Percentiles rank a stretch among this genome's conserved stretches.
phyloP scores from a whole-genome alignment of 2,888 invertebrate genomes.

The Salticus scenicus region DNA sequence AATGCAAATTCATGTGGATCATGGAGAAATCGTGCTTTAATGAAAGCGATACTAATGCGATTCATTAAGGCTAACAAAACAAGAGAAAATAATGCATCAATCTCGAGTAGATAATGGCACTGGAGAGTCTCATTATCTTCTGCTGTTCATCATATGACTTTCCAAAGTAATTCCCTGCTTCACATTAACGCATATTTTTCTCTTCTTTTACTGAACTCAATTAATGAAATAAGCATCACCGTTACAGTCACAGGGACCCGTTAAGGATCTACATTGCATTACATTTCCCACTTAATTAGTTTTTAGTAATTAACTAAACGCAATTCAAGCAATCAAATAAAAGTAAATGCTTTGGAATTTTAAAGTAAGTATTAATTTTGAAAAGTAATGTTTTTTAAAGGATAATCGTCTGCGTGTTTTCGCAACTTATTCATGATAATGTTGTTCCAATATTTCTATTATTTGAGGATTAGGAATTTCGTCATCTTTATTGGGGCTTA shows the following conservation, averaged over 20 bases:
- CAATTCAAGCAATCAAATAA: not conserved
- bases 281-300: constrained; percentile 4
- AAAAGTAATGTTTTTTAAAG: too few relatives aligned
- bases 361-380: too few relatives aligned
- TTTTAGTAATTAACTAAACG: constrained; percentile 4
- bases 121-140: constrained; percentile 8
- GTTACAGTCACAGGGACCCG: not conserved
- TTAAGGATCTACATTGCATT: not conserved
- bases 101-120: constrained; percentile 1
- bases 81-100: constrained; percentile 1
- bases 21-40: not conserved
- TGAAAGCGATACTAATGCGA: not conserved
- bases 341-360: too few relatives aligned
- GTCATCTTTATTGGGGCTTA: too few relatives aligned
- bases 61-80: constrained; percentile 1
- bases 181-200: constrained; percentile 8
- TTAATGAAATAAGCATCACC: not conserved
- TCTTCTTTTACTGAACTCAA: not conserved
- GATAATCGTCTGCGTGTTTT: too few relatives aligned
- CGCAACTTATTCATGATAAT: too few relatives aligned
- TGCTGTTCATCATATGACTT: constrained; percentile 8
- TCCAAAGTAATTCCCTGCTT: not conserved
- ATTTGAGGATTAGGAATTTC: too few relatives aligned
- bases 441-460: too few relatives aligned
- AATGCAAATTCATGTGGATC: not conserved